These are phyloP conservation scores for Plusia festucae DNA, from an alignment of 2,888 invertebrate genomes.

Conservation along the genomic window DNA sequence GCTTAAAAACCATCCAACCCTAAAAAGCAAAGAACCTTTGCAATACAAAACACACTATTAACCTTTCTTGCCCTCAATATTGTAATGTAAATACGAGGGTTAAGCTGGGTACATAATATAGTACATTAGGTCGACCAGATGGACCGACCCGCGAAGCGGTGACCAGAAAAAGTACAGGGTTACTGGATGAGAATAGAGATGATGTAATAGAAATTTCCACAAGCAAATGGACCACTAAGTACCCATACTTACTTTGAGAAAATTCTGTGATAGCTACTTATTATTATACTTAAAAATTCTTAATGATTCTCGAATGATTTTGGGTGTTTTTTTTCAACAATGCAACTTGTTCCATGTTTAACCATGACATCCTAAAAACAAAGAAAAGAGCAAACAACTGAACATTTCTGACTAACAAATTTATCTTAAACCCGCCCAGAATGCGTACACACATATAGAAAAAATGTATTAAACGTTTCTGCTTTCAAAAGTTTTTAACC, in stretches of 20 bases:
- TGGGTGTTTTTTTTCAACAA: too few species aligned
- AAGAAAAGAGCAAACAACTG: too few species aligned
- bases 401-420: too few species aligned
- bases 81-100: slow-evolving; percentile 41
- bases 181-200: not conserved
- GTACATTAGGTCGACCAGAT: not conserved
- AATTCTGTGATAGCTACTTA: not conserved
- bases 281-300: slow-evolving; percentile 1
- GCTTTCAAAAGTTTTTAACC: not conserved
- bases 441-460: not conserved
- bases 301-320: too few species aligned
- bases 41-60: slow-evolving; percentile 44
- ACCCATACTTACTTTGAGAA: not conserved
- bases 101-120: slow-evolving; percentile 19
- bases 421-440: not conserved
- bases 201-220: not conserved
- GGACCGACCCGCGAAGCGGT: not conserved
- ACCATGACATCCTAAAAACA: too few species aligned
- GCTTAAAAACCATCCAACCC: slow-evolving; percentile 35
- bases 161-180: slow-evolving; percentile 5
- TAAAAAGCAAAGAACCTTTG: slow-evolving; percentile 35
- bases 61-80: slow-evolving; percentile 39
- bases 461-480: not conserved
- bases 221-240: not conserved
- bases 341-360: too few species aligned